A percentile compares a stretch with the other conserved stretches of the same genome.
These are phyloP conservation scores for Cryptus armator DNA, from an alignment of 2,888 invertebrate genomes.

Conservation along the genomic window DNA sequence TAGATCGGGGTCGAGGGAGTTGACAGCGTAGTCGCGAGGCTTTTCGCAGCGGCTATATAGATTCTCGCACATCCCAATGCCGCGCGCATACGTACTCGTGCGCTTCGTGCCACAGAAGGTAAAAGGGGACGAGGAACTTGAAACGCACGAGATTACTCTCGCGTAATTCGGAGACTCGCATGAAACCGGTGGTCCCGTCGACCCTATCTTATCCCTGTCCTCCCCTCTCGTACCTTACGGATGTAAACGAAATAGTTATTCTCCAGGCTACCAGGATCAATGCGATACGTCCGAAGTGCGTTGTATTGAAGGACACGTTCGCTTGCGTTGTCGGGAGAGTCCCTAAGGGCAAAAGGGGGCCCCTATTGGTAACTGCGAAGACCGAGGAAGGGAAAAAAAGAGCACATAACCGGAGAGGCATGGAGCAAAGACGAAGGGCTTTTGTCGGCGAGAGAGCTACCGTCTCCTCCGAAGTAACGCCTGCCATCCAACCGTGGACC, in stretches of 20 bases:
- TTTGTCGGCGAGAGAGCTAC: constrained; percentile 48
- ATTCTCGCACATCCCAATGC: constrained; percentile 7
- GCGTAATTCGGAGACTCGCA: background rate
- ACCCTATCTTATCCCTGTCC: constrained; percentile 38
- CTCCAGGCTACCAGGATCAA: constrained; percentile 37
- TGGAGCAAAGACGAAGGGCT: constrained; percentile 45
- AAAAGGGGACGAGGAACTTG: constrained; percentile 24
- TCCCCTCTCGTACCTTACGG: constrained; percentile 27
- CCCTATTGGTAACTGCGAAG: constrained; percentile 29
- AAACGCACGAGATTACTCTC: constrained; percentile 23
- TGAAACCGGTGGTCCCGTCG: constrained; percentile 16
- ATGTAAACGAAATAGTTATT: constrained; percentile 57
- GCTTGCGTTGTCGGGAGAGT: constrained; percentile 23
- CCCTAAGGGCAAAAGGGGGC: constrained; percentile 59
- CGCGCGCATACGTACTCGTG: constrained; percentile 29
- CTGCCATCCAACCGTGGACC: constrained; percentile 67
- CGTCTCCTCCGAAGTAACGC: constrained; percentile 52
- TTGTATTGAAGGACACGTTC: constrained; percentile 41
- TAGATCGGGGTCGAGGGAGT: constrained; percentile 82
- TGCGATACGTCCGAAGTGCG: constrained; percentile 31
- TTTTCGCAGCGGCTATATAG: constrained; percentile 52
- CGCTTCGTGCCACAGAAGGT: constrained; percentile 45
- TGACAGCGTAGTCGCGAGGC: constrained; percentile 77
- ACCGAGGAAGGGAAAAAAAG: constrained; percentile 30
- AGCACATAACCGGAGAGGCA: constrained; percentile 22